Percentiles rank a stretch among this genome's conserved stretches.
Evolutionary conservation across 2,797 vertebrate genomes (phyloP).

Genomic region (Amazona finschi): DNA sequence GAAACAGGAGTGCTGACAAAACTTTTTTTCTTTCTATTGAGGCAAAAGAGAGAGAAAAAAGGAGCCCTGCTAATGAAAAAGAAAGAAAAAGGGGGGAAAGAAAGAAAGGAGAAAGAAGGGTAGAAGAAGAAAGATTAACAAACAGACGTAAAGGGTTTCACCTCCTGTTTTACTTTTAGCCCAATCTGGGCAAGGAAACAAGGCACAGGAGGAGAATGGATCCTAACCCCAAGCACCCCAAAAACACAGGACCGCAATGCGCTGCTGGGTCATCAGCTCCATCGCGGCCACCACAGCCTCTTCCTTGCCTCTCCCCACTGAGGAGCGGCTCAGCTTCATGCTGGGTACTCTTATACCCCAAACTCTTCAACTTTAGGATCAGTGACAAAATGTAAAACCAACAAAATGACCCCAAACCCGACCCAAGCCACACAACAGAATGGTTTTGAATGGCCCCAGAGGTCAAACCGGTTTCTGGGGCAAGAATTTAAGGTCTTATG

Average conservation of each 20-base stretch:
- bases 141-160: constrained; percentile 85
- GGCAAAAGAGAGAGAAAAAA: constrained; percentile 83
- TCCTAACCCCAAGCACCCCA: background rate
- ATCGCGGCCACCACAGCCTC: accelerated
- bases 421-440: background rate
- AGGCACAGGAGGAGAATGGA: constrained; percentile 16
- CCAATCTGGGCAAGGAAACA: constrained; percentile 50
- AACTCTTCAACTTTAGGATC: background rate
- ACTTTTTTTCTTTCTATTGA: constrained; percentile 93
- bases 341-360: background rate
- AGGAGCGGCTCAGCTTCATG: background rate
- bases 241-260: background rate
- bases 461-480: background rate
- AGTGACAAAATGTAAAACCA: background rate
- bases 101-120: constrained; percentile 72
- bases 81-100: constrained; percentile 26
- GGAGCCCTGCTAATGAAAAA: constrained; percentile 81
- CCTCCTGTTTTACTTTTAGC: constrained; percentile 73
- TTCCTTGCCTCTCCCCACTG: background rate
- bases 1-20: constrained; percentile 95
- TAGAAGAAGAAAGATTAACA: constrained; percentile 85
- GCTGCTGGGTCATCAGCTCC: background rate
- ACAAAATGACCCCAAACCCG: background rate
- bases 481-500: background rate
- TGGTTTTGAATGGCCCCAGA: constrained; percentile 6